Conservation (phyloP, 2,888 invertebrate species). For the Flexamia atlantica region DNA sequence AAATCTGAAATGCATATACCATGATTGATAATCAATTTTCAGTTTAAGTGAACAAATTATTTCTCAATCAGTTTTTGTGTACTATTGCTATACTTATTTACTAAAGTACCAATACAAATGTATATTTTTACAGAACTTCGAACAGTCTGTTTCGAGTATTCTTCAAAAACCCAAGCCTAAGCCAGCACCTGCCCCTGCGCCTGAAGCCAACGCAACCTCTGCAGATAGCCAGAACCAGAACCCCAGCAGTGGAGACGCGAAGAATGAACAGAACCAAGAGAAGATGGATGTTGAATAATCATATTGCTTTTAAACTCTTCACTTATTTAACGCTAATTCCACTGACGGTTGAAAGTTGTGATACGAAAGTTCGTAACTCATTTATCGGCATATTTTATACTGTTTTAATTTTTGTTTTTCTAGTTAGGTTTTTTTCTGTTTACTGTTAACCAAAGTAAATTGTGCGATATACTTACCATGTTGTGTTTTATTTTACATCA, state of each 20-base stretch:
- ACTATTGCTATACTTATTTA: too few species aligned
- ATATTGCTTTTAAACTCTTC: conserved; percentile 2
- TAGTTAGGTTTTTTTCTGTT: conserved; percentile 19
- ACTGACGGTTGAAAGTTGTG: conserved; percentile 44
- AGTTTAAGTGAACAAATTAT: too few species aligned
- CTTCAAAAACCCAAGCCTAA: conserved; percentile 91
- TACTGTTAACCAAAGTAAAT: conserved; percentile 37
- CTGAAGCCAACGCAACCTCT: conserved; percentile 76
- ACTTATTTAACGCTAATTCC: conserved; percentile 43
- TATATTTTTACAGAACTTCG: conserved; percentile 75
- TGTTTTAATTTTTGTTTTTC: conserved; percentile 31
- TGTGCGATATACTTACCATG: neutral
- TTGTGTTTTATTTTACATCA: conserved; percentile 21
- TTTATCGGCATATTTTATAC: conserved; percentile 35
- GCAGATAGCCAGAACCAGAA: conserved; percentile 69
- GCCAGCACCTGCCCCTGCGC: conserved; percentile 78
- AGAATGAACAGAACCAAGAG: conserved; percentile 70
- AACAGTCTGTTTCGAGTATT: conserved; percentile 81
- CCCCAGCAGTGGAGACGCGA: conserved; percentile 63
- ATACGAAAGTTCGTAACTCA: conserved; percentile 33
- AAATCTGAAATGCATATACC: too few species aligned
- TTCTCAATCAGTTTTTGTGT: too few species aligned
- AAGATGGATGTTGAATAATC: conserved; percentile 76
- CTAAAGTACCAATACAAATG: too few species aligned
- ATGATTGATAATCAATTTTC: too few species aligned